Conservation (phyloP, 92 coral and sea anemone species). For the Desmophyllum pertusum region DNA sequence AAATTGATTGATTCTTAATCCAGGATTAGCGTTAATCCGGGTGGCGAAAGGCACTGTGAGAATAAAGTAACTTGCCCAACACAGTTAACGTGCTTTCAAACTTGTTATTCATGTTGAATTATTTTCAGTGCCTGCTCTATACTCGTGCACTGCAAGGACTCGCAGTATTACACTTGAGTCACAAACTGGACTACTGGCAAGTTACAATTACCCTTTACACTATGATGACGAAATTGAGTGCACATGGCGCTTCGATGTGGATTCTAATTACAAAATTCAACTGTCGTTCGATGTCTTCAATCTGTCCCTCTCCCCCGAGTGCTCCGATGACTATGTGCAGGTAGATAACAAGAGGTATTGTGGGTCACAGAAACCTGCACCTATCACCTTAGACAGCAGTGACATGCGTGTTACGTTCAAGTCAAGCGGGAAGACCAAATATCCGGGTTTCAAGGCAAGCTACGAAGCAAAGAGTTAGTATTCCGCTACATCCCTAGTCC, state of each 20-base stretch:
- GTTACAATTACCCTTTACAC: background rate
- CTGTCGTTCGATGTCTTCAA: slow-evolving; percentile 1
- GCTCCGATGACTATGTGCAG: slow-evolving; percentile 11
- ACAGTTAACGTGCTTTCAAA: background rate
- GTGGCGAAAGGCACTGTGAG: too few relatives aligned
- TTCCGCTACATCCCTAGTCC: background rate
- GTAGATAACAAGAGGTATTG: background rate
- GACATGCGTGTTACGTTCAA: background rate
- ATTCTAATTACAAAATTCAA: background rate
- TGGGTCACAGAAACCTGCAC: slow-evolving; percentile 13
- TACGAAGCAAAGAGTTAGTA: slow-evolving; percentile 5
- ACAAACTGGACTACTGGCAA: background rate
- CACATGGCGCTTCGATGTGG: background rate
- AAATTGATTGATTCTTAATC: too few relatives aligned
- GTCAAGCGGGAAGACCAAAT: background rate
- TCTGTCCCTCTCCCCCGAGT: background rate
- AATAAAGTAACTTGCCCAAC: too few relatives aligned
- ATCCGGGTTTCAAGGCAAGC: background rate
- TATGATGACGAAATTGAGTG: background rate
- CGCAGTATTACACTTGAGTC: background rate
- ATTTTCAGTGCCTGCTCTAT: background rate
- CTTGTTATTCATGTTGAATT: background rate
- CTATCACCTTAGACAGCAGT: background rate
- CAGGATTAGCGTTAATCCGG: too few relatives aligned
- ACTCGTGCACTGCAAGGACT: background rate